phyloP scores from a whole-genome alignment of 2,888 invertebrate genomes.

The Macroteleia sp. region DNA sequence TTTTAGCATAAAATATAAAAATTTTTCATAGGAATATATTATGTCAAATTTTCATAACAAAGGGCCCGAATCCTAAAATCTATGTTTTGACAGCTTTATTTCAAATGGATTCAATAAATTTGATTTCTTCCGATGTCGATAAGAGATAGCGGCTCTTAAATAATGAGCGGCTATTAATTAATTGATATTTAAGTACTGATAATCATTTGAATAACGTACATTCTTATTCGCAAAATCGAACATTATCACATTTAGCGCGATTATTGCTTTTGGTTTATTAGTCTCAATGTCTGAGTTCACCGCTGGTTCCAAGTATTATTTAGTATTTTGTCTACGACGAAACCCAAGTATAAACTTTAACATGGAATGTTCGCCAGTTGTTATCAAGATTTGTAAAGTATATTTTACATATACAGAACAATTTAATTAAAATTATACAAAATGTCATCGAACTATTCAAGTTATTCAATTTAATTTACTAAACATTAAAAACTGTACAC shows the following conservation, averaged over 20 bases:
- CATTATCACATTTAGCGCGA: conserved; percentile 7
- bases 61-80: conserved; percentile 8
- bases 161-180: too few species aligned
- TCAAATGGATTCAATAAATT: conserved; percentile 27
- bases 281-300: conserved; percentile 59
- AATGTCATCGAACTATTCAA: too few species aligned
- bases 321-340: conserved; percentile 78
- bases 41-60: conserved; percentile 38
- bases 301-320: conserved; percentile 74
- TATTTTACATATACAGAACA: too few species aligned
- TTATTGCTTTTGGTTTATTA: conserved; percentile 56
- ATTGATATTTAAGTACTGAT: too few species aligned
- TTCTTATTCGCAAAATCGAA: too few species aligned
- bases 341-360: conserved; percentile 4
- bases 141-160: not conserved
- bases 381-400: too few species aligned
- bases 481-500: too few species aligned
- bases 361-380: too few species aligned
- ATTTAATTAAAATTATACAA: too few species aligned
- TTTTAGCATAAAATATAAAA: conserved; percentile 42
- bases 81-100: conserved; percentile 41
- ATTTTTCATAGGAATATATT: conserved; percentile 37
- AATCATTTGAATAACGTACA: too few species aligned
- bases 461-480: too few species aligned
- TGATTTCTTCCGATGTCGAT: not conserved